These are phyloP conservation scores for Atrichornis clamosus DNA, from an alignment of 2,113 vertebrate genomes.

Conservation along the genomic window DNA sequence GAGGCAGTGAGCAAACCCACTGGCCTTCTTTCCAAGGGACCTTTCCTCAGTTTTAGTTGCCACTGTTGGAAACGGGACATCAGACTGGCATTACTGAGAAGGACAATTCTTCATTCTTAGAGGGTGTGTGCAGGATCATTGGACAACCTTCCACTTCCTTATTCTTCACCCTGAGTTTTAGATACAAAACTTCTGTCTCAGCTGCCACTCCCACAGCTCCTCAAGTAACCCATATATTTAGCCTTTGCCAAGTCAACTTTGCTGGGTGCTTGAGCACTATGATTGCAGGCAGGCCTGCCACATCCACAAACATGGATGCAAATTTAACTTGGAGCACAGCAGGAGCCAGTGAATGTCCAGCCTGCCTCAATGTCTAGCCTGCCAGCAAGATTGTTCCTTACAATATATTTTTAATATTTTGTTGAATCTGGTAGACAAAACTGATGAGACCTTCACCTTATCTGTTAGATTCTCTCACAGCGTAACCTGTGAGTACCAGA, in stretches of 20 bases:
- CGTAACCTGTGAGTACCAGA: neutral
- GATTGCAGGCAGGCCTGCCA: neutral
- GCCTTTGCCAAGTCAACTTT: neutral
- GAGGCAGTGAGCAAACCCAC: neutral
- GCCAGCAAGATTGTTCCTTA: neutral
- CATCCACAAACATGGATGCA: neutral
- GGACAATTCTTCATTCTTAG: neutral
- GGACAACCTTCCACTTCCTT: neutral
- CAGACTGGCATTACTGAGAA: neutral
- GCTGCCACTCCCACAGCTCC: neutral
- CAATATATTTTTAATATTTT: neutral
- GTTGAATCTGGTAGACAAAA: neutral
- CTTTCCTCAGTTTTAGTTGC: neutral
- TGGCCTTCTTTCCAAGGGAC: neutral
- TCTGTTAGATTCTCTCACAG: neutral
- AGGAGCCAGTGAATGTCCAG: neutral
- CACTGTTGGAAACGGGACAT: accelerated
- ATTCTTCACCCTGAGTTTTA: neutral
- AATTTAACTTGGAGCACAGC: neutral
- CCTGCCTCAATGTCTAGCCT: neutral
- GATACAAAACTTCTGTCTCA: neutral
- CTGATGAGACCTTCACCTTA: neutral
- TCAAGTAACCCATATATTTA: neutral
- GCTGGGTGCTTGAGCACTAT: neutral
- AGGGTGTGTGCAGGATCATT: neutral